Evolutionary conservation across 1,140 invertebrate species (phyloP), one percentile per base, ranked within the genome.

Genomic region (Lasioglossum albipes): DNA sequence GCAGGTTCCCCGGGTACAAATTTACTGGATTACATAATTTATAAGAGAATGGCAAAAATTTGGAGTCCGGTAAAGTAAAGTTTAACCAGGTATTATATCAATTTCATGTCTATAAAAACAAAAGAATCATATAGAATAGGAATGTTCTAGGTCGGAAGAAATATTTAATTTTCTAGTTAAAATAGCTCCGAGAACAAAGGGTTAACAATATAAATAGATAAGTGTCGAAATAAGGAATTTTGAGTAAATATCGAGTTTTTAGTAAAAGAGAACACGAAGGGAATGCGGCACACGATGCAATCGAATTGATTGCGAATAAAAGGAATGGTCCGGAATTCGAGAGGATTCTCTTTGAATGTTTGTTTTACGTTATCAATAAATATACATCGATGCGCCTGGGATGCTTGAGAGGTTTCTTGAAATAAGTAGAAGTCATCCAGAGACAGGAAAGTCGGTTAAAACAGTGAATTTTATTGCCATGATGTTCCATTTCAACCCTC

Each of bases 301-400:
- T 84, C 70, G 66, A 80, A 79, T 68, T 68, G 22, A 36, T 36
- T 52, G 62, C n/a, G 31, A 45, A 70, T 54, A 68, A 70, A 70
- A 73, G 49, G 10, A 67, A 57, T 9, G 49, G 49, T 1, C 49
- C 59, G 69, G 67, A 71, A 65, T 70, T 79, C 57, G 75, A 84
- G 77, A 59, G 66, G 41, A 84, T 64, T 27, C 59, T 45, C 22
- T 59, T 31, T 41, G 81, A n/a, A 52, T 36, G 77, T 70, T 79
- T 61, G 61, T 61, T 80, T 75, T 75, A 61, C 66, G 42, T 59
- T n/a, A 57, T 12, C 45, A 31, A 84, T 84, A 84, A 84, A 84
- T 84, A 84, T 84, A 76, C 77, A 84, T 84, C 66, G 41, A 2
- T 41, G 57, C 57, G 12, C 31, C 12, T 13, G 22, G 52, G 22